A percentile compares a stretch with the other conserved stretches of the same genome.
These are phyloP conservation scores for Anhinga rufa DNA, from an alignment of 2,113 vertebrate species.

Conservation along the genomic window DNA sequence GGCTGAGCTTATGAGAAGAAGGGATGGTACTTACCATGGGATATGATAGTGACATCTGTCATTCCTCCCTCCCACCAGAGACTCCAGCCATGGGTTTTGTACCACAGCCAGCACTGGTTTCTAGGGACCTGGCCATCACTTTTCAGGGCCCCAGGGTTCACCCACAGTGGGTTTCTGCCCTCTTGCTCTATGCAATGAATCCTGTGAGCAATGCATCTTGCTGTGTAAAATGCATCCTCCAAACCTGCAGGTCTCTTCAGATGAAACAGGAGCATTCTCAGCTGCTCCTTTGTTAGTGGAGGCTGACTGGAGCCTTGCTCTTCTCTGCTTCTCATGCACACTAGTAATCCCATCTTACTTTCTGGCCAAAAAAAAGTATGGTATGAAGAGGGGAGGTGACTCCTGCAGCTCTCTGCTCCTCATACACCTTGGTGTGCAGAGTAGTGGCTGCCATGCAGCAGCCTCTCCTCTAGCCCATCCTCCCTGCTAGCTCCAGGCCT, in stretches of 20 bases:
- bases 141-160: neutral
- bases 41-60: neutral
- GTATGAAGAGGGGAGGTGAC: neutral
- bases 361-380: rapidly evolving
- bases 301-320: neutral
- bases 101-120: neutral
- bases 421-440: neutral
- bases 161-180: neutral
- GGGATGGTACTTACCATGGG: neutral
- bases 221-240: neutral
- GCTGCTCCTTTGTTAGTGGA: neutral
- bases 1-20: neutral
- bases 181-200: neutral
- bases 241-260: too few relatives aligned
- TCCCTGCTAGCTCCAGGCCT: neutral
- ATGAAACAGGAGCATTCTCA: neutral
- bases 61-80: neutral
- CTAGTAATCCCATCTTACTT: neutral
- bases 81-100: rapidly evolving
- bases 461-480: neutral
- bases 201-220: neutral
- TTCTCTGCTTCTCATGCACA: neutral
- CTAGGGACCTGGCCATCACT: neutral
- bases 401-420: neutral
- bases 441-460: neutral